Conservation (phyloP, 2,113 vertebrate genomes). For the Hyaena hyaena region DNA sequence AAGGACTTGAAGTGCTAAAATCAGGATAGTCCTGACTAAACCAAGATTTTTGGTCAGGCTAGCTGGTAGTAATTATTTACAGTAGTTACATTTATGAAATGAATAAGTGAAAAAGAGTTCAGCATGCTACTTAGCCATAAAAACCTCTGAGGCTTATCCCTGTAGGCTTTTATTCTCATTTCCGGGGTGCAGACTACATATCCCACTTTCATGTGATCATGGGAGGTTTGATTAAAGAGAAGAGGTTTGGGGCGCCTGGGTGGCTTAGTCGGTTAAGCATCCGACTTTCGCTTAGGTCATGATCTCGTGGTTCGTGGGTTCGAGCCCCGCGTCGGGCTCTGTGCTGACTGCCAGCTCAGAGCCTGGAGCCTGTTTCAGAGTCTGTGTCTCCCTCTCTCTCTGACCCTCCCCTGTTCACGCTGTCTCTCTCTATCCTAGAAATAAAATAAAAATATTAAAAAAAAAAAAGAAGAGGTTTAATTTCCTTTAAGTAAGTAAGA, state of each 20-base stretch:
- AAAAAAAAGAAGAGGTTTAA: not conserved
- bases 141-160: constrained; percentile 39
- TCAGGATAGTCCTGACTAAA: not conserved
- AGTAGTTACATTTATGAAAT: constrained; percentile 36
- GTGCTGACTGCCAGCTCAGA: too few species aligned
- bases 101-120: constrained; percentile 21
- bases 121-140: constrained; percentile 12
- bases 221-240: not conserved
- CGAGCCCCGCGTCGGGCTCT: too few species aligned
- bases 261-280: too few species aligned
- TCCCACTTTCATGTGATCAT: not conserved
- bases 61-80: not conserved
- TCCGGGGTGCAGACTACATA: not conserved
- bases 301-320: too few species aligned
- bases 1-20: not conserved
- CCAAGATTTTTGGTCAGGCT: not conserved
- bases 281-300: too few species aligned
- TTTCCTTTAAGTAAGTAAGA: constrained; percentile 14
- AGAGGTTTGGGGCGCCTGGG: not conserved
- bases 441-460: too few species aligned
- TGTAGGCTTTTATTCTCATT: not conserved
- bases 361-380: too few species aligned
- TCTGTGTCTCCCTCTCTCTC: too few species aligned
- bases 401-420: too few species aligned
- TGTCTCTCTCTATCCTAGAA: too few species aligned